Base-by-base conservation (phyloP, 2,113 vertebrate genomes). In the Xiphophorus hellerii region DNA sequence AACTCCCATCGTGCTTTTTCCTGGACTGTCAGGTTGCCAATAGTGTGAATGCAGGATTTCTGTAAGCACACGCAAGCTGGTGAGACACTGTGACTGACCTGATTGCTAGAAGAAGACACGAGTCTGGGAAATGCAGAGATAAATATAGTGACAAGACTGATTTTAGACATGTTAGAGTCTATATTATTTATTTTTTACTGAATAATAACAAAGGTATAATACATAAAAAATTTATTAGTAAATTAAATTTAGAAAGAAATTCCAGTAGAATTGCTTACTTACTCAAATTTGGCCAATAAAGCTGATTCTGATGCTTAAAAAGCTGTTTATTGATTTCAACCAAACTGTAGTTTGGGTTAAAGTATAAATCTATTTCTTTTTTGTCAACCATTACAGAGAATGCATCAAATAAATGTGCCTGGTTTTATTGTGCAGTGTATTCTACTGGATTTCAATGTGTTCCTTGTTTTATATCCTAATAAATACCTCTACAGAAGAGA, bases 21-120 rank as follows among this genome's bases (percentile, higher is more conserved):
- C 72, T 85, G 82, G 67, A 62, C 78, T 80, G 89, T 89, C 87
- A 84, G 77, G 83, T 85, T 90, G 79, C 77, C 71, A 74, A 81
- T 87, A 68, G 31, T 83, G 85, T 84, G 81, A 86, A 73, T 82
- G 64, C 62, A 76, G 77, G 83, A 88, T 87, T 84, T 87, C 84
- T 17, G 66, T 62, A 42, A 76, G 78, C 78, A 86, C 84, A 76
- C 73, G 80, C 60, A 76, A n/a, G 51, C 33, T 81, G 71, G 69
- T 42, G 58, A 81, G 78, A 84, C 67, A 33, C 76, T 2, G 42
- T 71, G 73, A 82, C 78, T 87, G 87, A 85, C 82, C 87, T 83
- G 87, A 87, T 84, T 90, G 80, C 76, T 65, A 83, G 69, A 80
- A 70, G 62, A 54, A 67, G 75, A 79, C 54, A 74, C 33, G 0